Percentiles rank a stretch among this genome's conserved stretches.
Evolutionary conservation across 2,888 invertebrate species (phyloP).

Genomic region (Prosopocoilus inquinatus): DNA sequence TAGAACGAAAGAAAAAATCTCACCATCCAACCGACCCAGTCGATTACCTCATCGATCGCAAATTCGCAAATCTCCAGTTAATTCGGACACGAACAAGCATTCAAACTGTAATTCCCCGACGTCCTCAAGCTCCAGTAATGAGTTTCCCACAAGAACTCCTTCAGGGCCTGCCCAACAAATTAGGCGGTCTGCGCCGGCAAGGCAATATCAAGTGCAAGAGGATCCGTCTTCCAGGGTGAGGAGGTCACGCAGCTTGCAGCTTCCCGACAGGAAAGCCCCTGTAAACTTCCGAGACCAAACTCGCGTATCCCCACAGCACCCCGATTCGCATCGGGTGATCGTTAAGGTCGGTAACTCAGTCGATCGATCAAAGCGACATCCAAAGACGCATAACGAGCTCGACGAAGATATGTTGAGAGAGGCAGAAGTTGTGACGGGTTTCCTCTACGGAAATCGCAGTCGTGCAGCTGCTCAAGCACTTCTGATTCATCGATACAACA

Average conservation of each 20-base stretch:
- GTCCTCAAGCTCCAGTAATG: constrained; percentile 44
- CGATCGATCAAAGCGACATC: constrained; percentile 33
- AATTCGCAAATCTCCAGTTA: constrained; percentile 43
- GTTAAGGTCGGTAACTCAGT: constrained; percentile 45
- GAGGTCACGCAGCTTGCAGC: constrained; percentile 61
- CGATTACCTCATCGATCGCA: constrained; percentile 38
- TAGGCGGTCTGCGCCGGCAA: constrained; percentile 31
- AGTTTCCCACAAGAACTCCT: constrained; percentile 40
- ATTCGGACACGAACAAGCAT: constrained; percentile 44
- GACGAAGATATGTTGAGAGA: constrained; percentile 56
- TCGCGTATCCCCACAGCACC: constrained; percentile 22
- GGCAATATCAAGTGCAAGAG: constrained; percentile 33
- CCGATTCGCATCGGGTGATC: constrained; percentile 45
- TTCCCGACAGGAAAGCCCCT: constrained; percentile 55
- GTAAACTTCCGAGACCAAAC: constrained; percentile 10
- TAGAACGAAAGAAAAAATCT: constrained; percentile 40
- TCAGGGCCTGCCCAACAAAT: constrained; percentile 33
- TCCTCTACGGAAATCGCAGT: constrained; percentile 56
- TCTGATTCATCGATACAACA: constrained; percentile 48
- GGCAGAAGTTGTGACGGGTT: constrained; percentile 58
- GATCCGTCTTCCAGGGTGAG: constrained; percentile 47
- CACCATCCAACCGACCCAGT: constrained; percentile 42
- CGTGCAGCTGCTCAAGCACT: constrained; percentile 55
- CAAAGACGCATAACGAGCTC: constrained; percentile 32
- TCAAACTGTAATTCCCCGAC: constrained; percentile 33